Percentiles rank a stretch among this genome's conserved stretches.
Evolutionary conservation across 2,113 vertebrate genomes (phyloP).

Genomic region (Mus spicilegus): DNA sequence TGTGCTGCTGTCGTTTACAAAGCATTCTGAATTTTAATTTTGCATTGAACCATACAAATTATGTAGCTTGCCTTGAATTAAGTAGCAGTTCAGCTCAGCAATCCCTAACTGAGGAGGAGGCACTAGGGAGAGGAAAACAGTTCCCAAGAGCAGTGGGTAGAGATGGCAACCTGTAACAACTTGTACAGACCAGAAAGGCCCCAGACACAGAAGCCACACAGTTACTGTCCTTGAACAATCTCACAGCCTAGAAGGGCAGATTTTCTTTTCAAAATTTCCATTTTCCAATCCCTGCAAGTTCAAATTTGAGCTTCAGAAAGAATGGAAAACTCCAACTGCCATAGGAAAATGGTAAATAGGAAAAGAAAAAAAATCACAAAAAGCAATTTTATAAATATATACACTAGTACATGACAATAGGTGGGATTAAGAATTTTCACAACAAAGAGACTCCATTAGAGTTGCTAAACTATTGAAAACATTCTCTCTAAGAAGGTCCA

Average conservation of each 20-base stretch:
- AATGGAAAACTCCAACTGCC: background rate
- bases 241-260: background rate
- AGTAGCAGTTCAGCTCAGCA: constrained; percentile 6
- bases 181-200: background rate
- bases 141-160: background rate
- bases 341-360: background rate
- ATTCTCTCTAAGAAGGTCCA: background rate
- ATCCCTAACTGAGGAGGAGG: background rate
- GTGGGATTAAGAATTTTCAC: background rate
- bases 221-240: background rate
- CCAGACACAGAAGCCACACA: background rate
- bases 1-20: background rate
- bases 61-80: background rate
- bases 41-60: background rate
- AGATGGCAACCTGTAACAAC: background rate
- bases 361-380: constrained; percentile 27
- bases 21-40: constrained; percentile 7
- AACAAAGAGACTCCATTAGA: background rate
- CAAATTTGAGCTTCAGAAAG: background rate
- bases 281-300: background rate
- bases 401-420: background rate
- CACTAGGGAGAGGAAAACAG: background rate
- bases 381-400: background rate
- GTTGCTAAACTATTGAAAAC: background rate
- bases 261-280: background rate